A percentile compares a stretch with the other conserved stretches of the same genome.
Conservation (phyloP, 2,888 invertebrate species). For the Leptogaster cylindrica region DNA sequence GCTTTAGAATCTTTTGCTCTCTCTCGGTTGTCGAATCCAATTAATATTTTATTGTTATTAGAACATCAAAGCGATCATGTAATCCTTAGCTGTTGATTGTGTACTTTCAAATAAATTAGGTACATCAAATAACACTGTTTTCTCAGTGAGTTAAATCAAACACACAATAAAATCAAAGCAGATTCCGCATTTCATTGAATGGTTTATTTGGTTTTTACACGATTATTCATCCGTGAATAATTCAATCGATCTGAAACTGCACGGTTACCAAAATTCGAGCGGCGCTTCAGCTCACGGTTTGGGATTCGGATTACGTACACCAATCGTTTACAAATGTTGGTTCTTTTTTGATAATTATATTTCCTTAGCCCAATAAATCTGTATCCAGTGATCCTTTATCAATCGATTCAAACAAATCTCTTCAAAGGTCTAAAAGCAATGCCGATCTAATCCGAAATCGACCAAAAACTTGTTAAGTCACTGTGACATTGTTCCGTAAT, state of each 20-base stretch:
- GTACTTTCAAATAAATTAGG: no score
- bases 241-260: slow-evolving; percentile 9
- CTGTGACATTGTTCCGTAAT: slow-evolving; percentile 7
- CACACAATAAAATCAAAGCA: no score
- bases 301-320: slow-evolving; percentile 2
- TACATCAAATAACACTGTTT: no score
- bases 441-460: neutral
- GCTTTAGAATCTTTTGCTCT: no score
- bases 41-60: no score
- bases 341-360: slow-evolving; percentile 4
- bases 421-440: neutral
- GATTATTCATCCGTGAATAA: slow-evolving; percentile 7
- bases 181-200: no score
- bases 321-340: neutral
- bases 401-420: slow-evolving; percentile 5
- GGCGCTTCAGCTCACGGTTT: slow-evolving; percentile 9
- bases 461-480: slow-evolving; percentile 11
- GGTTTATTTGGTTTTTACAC: no score
- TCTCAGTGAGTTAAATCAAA: no score
- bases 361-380: neutral
- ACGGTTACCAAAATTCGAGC: neutral
- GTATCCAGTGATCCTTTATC: neutral
- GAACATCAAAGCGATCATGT: no score
- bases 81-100: no score
- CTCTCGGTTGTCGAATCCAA: no score